Conservation (phyloP, 2,888 invertebrate species). For the Helicoverpa assulta region DNA sequence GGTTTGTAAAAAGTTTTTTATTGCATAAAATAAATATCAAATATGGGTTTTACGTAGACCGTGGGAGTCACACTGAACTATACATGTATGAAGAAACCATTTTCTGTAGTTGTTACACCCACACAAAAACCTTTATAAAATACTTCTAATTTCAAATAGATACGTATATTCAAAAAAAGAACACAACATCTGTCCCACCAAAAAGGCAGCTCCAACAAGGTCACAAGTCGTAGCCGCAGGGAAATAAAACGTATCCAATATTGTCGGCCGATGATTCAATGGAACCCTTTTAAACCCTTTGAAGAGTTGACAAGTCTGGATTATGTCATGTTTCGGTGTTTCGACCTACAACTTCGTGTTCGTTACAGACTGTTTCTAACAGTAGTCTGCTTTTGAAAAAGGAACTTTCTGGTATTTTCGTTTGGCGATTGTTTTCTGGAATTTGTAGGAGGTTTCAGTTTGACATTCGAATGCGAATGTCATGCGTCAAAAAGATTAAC, state of each 20-base stretch:
- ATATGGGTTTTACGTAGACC: too few species aligned
- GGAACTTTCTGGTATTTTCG: background rate
- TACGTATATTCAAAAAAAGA: constrained; percentile 8
- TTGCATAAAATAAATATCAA: too few species aligned
- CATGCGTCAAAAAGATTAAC: too few species aligned
- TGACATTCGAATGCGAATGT: background rate
- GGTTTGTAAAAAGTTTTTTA: too few species aligned
- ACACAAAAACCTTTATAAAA: background rate
- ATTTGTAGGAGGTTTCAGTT: background rate
- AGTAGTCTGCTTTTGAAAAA: constrained; percentile 17
- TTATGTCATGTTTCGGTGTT: constrained; percentile 46
- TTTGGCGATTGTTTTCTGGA: background rate
- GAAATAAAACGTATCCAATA: constrained; percentile 45
- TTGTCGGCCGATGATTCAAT: constrained; percentile 48
- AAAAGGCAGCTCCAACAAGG: constrained; percentile 24
- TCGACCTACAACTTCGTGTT: constrained; percentile 14
- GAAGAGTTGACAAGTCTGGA: constrained; percentile 56
- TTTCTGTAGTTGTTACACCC: background rate
- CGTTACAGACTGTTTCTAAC: constrained; percentile 22
- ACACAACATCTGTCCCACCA: constrained; percentile 1
- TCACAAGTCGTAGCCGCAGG: constrained; percentile 36
- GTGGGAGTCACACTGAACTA: too few species aligned
- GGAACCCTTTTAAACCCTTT: constrained; percentile 57
- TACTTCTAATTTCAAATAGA: background rate
- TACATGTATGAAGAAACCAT: too few species aligned